Conservation (phyloP, 2,888 invertebrate species). For the Limulus polyphemus region DNA sequence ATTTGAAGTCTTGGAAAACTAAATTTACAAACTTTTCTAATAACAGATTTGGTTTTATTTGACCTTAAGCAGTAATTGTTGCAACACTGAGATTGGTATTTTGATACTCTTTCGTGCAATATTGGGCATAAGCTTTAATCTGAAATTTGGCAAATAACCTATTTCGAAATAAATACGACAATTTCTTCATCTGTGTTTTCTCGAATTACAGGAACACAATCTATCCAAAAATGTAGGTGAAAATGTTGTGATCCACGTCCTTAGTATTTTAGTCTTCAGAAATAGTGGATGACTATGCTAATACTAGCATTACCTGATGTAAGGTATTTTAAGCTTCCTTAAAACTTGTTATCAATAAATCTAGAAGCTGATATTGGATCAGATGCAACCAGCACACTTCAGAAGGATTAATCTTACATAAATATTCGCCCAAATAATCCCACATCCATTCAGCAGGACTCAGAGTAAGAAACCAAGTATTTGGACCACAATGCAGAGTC, state of each 20-base stretch:
- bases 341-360: constrained; percentile 3
- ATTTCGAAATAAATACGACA: neutral
- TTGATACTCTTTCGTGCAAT: constrained; percentile 1
- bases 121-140: neutral
- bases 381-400: neutral
- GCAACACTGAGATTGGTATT: constrained; percentile 1
- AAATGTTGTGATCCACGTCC: constrained; percentile 3
- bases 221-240: constrained; percentile 3
- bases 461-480: constrained; percentile 3
- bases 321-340: neutral
- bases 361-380: constrained; percentile 1
- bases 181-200: neutral
- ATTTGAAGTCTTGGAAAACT: too few relatives aligned
- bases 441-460: constrained; percentile 5
- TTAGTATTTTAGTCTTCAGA: constrained; percentile 3
- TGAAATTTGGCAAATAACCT: neutral
- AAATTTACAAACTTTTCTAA: constrained; percentile 1
- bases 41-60: neutral
- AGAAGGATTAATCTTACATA: neutral
- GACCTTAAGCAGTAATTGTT: constrained; percentile 1
- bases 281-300: neutral
- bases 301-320: neutral
- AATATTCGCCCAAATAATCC: neutral
- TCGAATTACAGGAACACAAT: constrained; percentile 1
- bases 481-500: constrained; percentile 1